Evolutionary conservation across 2,113 vertebrate genomes (phyloP).

Genomic region (Cochlearius cochlearius): DNA sequence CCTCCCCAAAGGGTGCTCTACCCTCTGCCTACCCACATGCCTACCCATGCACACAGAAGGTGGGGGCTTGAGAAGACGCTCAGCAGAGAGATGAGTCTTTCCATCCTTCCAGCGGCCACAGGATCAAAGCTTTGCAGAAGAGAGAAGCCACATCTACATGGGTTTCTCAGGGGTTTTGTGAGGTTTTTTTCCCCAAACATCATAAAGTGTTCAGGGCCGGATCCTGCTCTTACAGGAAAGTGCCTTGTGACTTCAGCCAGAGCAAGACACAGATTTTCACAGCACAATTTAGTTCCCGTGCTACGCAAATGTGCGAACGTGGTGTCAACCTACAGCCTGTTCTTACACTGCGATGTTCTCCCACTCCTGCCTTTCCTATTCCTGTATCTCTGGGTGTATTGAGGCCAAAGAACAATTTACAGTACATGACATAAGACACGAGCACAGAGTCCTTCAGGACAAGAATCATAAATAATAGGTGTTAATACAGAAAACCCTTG

Average conservation of each 20-base stretch:
- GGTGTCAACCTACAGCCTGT: not conserved
- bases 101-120: fast-evolving
- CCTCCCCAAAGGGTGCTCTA: not conserved
- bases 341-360: not conserved
- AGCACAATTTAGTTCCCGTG: not conserved
- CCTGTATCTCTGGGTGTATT: not conserved
- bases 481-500: not conserved
- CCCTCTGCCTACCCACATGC: too few species aligned
- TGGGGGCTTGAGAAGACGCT: fast-evolving
- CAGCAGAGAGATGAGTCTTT: not conserved
- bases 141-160: fast-evolving
- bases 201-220: fast-evolving
- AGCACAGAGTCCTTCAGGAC: not conserved
- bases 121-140: not conserved
- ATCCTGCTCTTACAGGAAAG: not conserved
- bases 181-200: not conserved
- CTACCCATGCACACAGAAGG: not conserved
- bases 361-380: not conserved
- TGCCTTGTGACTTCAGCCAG: not conserved
- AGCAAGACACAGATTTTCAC: not conserved
- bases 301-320: not conserved
- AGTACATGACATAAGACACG: not conserved
- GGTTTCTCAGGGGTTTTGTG: not conserved
- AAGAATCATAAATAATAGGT: not conserved
- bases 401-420: not conserved